phyloP scores from a whole-genome alignment of 2,888 invertebrate species.

The Mycalesis mineus region DNA sequence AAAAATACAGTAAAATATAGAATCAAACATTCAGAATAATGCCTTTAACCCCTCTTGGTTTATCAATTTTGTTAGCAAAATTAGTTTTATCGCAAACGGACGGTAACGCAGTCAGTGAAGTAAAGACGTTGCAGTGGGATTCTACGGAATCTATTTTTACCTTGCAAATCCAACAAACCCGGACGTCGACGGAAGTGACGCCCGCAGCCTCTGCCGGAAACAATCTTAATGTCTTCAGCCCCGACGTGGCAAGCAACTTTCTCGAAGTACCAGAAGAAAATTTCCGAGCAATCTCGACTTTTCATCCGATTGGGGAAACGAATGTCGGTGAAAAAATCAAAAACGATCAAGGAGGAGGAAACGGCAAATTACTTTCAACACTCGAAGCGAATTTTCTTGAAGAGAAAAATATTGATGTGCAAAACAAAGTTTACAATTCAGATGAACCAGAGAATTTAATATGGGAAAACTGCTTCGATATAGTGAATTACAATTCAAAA shows the following conservation, averaged over 20 bases:
- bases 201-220: constrained; percentile 61
- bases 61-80: constrained; percentile 50
- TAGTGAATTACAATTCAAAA: constrained; percentile 36
- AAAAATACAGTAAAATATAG: constrained; percentile 17
- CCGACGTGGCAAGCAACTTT: constrained; percentile 36
- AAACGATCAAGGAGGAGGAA: constrained; percentile 41
- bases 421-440: constrained; percentile 25
- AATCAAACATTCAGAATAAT: constrained; percentile 37
- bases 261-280: constrained; percentile 48
- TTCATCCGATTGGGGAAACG: constrained; percentile 48
- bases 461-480: constrained; percentile 63
- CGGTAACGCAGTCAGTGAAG: constrained; percentile 38
- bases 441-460: constrained; percentile 48
- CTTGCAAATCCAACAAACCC: constrained; percentile 57
- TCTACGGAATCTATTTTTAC: constrained; percentile 45
- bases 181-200: constrained; percentile 59
- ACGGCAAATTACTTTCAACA: constrained; percentile 42
- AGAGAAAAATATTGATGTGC: constrained; percentile 23
- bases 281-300: constrained; percentile 63
- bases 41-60: constrained; percentile 46
- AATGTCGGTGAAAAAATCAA: constrained; percentile 45
- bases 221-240: constrained; percentile 60
- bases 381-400: constrained; percentile 34
- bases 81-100: constrained; percentile 45
- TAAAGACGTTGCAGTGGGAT: constrained; percentile 46